A percentile compares a stretch with the other conserved stretches of the same genome.
These are phyloP conservation scores for Drosophila kurseongensis DNA, from an alignment of 1,140 invertebrate species.

Conservation along the genomic window DNA sequence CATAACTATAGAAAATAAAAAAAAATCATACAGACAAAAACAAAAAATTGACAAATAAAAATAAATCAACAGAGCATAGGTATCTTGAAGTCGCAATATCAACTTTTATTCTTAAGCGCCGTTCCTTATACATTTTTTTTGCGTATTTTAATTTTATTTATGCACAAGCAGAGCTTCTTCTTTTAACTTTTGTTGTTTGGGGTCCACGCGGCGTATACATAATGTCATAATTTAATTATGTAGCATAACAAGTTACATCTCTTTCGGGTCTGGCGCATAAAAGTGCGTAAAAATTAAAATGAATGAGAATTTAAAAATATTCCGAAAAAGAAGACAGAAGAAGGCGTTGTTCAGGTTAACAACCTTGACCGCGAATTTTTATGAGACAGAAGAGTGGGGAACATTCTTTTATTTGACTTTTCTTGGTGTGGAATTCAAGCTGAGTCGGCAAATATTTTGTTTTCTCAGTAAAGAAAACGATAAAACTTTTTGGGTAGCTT, in stretches of 20 bases:
- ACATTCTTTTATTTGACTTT: conserved; percentile 23
- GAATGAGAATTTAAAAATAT: conserved; percentile 32
- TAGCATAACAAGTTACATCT: conserved; percentile 28
- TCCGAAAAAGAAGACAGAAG: conserved; percentile 3
- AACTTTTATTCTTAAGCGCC: background rate
- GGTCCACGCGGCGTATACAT: conserved; percentile 59
- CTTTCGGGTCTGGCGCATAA: conserved; percentile 35
- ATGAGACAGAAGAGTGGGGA: conserved; percentile 9
- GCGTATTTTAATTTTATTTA: conserved; percentile 44
- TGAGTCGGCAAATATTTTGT: conserved; percentile 14
- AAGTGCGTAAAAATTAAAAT: conserved; percentile 54
- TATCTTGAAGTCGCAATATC: background rate
- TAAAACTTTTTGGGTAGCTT: background rate
- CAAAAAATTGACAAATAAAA: background rate
- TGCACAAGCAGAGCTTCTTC: conserved; percentile 7
- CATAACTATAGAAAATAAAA: too few relatives aligned
- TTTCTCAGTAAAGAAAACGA: conserved; percentile 19
- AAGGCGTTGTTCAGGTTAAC: conserved; percentile 62
- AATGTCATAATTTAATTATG: conserved; percentile 65
- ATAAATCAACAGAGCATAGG: background rate
- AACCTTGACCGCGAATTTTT: conserved; percentile 78
- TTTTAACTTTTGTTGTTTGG: conserved; percentile 5
- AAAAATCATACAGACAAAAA: background rate
- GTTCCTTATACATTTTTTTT: conserved; percentile 18
- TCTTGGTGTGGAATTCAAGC: background rate